A percentile compares a stretch with the other conserved stretches of the same genome.
phyloP scores from a whole-genome alignment of 1,140 invertebrate genomes.

The Proctacanthus coquilletti region DNA sequence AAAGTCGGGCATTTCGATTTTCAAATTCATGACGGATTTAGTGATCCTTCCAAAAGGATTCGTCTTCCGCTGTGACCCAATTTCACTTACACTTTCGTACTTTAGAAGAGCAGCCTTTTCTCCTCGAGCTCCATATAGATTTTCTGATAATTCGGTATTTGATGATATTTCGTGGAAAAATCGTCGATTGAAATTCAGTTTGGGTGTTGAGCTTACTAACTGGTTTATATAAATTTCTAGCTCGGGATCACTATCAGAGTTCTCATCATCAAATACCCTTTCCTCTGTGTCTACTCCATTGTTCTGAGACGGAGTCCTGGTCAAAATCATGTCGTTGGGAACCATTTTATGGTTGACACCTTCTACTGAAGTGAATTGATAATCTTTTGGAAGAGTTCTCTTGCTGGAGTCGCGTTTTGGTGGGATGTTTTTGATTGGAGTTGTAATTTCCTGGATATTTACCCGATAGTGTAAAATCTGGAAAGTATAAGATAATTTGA shows the following conservation, averaged over 20 bases:
- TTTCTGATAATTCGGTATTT: no score
- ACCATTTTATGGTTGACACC: slow-evolving; percentile 22
- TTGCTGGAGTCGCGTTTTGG: slow-evolving; percentile 3
- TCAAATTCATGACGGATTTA: no score
- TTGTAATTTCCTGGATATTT: no score
- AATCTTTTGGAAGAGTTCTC: slow-evolving; percentile 11
- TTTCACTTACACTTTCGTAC: no score
- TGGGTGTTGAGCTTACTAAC: slow-evolving; percentile 25
- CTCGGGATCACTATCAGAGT: slow-evolving; percentile 10
- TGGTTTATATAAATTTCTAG: slow-evolving; percentile 8
- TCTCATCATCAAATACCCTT: slow-evolving; percentile 4
- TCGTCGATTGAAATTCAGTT: slow-evolving; percentile 21
- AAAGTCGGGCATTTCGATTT: no score
- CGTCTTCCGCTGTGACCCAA: no score
- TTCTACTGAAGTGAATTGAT: slow-evolving; percentile 12
- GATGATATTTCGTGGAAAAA: not conserved
- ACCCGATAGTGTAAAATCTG: slow-evolving; percentile 25
- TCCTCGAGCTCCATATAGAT: no score
- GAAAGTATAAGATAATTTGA: slow-evolving; percentile 1
- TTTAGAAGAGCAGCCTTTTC: no score
- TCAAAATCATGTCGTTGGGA: slow-evolving; percentile 20
- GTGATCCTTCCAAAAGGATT: no score
- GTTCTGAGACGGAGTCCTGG: slow-evolving; percentile 17
- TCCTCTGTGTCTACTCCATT: not conserved
- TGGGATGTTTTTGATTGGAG: slow-evolving; percentile 21